These are phyloP conservation scores for Xestia sexstrigata DNA, from an alignment of 2,888 invertebrate species.

Conservation along the genomic window DNA sequence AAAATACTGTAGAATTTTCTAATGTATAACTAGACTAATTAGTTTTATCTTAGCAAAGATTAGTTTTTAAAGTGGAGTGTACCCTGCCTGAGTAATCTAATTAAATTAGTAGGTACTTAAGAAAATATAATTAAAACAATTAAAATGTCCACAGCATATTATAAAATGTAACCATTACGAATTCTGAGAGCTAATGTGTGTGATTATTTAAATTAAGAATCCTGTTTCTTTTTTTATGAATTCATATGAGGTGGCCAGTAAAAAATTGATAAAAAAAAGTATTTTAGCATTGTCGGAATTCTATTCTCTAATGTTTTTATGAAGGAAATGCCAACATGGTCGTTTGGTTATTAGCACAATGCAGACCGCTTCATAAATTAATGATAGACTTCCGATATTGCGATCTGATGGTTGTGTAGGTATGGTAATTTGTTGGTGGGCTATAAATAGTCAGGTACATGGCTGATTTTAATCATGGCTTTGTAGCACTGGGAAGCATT, in stretches of 20 bases:
- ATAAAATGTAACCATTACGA: background rate
- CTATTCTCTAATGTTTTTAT: background rate
- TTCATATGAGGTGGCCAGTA: background rate
- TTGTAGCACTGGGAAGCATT: constrained; percentile 12
- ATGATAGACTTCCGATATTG: constrained; percentile 55
- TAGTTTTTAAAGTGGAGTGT: background rate
- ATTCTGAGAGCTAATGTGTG: constrained; percentile 1
- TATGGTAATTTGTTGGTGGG: constrained; percentile 50
- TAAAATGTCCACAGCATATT: background rate
- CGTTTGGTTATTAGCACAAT: constrained; percentile 5
- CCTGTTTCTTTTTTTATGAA: background rate
- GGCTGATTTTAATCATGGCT: constrained; percentile 37
- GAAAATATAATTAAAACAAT: background rate
- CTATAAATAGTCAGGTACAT: constrained; percentile 39
- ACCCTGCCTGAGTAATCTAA: background rate
- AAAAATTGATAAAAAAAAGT: background rate
- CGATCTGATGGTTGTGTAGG: constrained; percentile 20
- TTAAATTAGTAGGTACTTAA: background rate
- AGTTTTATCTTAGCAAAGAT: background rate
- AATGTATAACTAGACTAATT: background rate
- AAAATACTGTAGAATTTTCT: background rate
- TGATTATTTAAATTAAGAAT: background rate
- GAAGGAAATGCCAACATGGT: constrained; percentile 11
- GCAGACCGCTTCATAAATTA: constrained; percentile 43
- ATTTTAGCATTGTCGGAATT: background rate